Base-by-base conservation (phyloP, 2,113 vertebrate species). In the Hassar affinis region DNA sequence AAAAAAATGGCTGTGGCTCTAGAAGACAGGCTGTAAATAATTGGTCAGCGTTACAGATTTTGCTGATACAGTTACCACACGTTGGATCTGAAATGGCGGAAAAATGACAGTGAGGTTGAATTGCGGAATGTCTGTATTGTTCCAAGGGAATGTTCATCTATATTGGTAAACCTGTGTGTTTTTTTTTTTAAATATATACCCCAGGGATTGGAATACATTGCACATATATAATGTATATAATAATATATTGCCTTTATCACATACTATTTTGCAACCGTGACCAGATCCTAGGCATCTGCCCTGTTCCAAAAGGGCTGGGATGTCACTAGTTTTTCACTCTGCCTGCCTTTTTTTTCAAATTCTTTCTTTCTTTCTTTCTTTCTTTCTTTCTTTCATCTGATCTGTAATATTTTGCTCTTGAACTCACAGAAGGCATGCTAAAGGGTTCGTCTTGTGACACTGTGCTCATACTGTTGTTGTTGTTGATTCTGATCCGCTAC, bases 1-100 rank as follows among this genome's bases (percentile, higher is more conserved):
- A 84, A 76, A 88, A n/a, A 80, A 56, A 76, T 64, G 56, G 18
- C 83, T 87, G 88, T 85, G 88, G 85, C 86, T 84, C 88, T 88
- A 88, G 77, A 88, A 86, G 59, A 80, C 59, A 62, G 78, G 78
- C 83, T 78, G 6, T 49, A 64, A 33, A 5, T 68, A 25, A 66
- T 35, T 66, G 61, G 61, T 66, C 78, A 66, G 45, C 38, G 4
- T 56, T 35, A 35, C 20, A 33, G 9, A 49, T 66, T 80, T 66
- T 66, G 78, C 61, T 79, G 35, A 61, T 79, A 45, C 57, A 27
- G 61, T 66, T 68, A 61, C 17, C 12, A n/a, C 1, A 49, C 17
- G 52, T 56, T 51, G 45, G 42, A 80, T 61, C 42, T 79, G 56
- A 64, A 79, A 77, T 38, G 18, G 17, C 51, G 42, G 1, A 0